Base-by-base conservation (phyloP, 2,888 invertebrate genomes). In the Drosophila atripex region DNA sequence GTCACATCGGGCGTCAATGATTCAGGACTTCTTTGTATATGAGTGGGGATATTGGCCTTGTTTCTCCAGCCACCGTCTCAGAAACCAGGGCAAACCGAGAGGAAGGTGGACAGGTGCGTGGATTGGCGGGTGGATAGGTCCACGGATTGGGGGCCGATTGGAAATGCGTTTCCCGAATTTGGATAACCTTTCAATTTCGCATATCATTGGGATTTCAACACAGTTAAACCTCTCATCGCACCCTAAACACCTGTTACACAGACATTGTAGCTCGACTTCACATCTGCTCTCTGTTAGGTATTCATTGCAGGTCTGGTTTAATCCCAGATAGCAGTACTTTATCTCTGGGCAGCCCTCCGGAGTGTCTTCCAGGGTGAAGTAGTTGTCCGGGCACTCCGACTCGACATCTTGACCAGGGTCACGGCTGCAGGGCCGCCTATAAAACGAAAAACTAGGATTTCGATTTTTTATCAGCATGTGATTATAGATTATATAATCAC, bases 231-330 rank as follows among this genome's bases (percentile, higher is more conserved):
- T 7, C 18, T 39, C 25, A 8, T 53, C 45, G 35, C 59, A 59
- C 11, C 43, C 43, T 46, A 54, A 45, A 38, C 59, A 59, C 2
- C 21, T 43, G 35, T 14, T 16, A n/a, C 59, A 59, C 1, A 3
- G 2, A 25, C 59, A 59, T 6, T 16, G 7, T 1, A 59, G 54
- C 9, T 54, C 59, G 4, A 6, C 9, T 6, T 21, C 54, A 18
- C 59, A 59, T 25, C 5, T 16, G 11, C 59, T 53, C 14, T 59
- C 59, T 6, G 16, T 4, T 25, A 18, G 41, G 30, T 23, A 16
- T 2, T 2, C 3, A 16, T 11, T 2, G 14, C 59, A 59, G 2
- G 43, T 28, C 21, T 57, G 25, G 18, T 59, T 54, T 12, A 38
- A 16, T 8, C 54, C 21, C 7, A 25, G 18, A 14, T 46, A 53